Evolutionary conservation across 2,113 vertebrate genomes (phyloP).

Genomic region (Dipodomys ordii): DNA sequence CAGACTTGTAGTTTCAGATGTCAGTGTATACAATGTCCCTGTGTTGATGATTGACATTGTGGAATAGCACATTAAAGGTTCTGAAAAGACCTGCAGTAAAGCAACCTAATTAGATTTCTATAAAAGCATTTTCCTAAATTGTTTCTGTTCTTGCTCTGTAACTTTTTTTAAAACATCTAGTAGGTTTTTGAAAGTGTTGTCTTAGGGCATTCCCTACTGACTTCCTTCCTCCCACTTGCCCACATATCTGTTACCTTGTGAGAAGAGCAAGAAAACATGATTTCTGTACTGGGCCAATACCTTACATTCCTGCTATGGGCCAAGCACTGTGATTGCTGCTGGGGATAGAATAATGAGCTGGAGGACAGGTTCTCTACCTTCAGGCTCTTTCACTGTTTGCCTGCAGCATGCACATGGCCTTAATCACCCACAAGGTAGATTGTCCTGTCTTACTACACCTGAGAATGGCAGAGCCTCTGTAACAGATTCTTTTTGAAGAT

Average conservation of each 20-base stretch:
- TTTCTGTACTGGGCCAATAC: not conserved
- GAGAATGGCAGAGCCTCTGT: not conserved
- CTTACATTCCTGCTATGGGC: not conserved
- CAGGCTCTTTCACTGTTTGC: not conserved
- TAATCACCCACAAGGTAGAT: not conserved
- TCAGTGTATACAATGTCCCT: not conserved
- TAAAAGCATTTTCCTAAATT: constrained; percentile 37
- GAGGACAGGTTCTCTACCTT: not conserved
- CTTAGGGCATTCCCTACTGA: not conserved
- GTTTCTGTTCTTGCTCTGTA: constrained; percentile 20
- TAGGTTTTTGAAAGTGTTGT: not conserved
- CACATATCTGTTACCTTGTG: not conserved
- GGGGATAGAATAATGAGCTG: not conserved
- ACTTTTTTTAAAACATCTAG: not conserved
- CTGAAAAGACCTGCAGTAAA: constrained; percentile 55
- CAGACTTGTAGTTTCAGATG: constrained; percentile 6
- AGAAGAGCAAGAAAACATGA: not conserved
- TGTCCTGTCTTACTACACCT: not conserved
- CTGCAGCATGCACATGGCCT: not conserved
- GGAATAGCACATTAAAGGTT: constrained; percentile 55
- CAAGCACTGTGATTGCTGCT: not conserved
- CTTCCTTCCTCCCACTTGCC: not conserved
- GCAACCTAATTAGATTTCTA: constrained; percentile 36
- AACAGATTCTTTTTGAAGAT: not conserved
- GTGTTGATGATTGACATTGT: not conserved